phyloP scores from a whole-genome alignment of 2,797 vertebrate species.

The Coregonus suidteri region DNA sequence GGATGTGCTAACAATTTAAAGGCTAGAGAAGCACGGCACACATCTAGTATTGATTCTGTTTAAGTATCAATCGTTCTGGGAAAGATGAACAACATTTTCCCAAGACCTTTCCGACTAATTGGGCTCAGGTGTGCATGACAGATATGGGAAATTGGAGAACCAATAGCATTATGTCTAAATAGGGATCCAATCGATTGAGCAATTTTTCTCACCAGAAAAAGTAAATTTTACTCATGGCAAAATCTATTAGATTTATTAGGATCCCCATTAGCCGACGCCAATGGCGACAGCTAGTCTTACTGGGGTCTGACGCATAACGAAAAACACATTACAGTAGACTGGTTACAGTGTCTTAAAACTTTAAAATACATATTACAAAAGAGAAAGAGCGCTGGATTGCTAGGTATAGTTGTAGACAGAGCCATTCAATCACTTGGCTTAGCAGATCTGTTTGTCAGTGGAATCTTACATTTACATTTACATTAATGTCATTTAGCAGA shows the following conservation, averaged over 20 bases:
- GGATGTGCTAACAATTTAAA: conserved; percentile 8
- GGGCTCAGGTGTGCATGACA: conserved; percentile 31
- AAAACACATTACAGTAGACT: conserved; percentile 9
- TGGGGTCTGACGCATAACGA: no score
- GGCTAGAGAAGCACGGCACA: conserved; percentile 11
- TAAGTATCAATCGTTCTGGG: conserved; percentile 30
- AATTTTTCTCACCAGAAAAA: not conserved
- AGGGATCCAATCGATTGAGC: conserved; percentile 6
- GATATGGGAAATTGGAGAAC: conserved; percentile 26
- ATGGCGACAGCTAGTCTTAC: no score
- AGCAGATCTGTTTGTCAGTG: not conserved
- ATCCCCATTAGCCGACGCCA: no score
- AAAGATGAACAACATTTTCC: conserved; percentile 33
- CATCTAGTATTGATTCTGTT: conserved; percentile 44
- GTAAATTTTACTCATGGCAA: not conserved
- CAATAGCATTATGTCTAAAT: conserved; percentile 3
- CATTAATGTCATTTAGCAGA: no score
- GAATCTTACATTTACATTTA: no score
- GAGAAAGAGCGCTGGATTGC: not conserved
- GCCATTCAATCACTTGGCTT: not conserved
- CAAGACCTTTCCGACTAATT: conserved; percentile 33
- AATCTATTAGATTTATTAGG: not conserved
- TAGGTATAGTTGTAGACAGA: not conserved
- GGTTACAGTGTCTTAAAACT: no score
- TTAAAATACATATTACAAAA: not conserved